A percentile compares a stretch with the other conserved stretches of the same genome.
phyloP scores from a whole-genome alignment of 2,113 vertebrate species.

The Formicarius rufipectus region DNA sequence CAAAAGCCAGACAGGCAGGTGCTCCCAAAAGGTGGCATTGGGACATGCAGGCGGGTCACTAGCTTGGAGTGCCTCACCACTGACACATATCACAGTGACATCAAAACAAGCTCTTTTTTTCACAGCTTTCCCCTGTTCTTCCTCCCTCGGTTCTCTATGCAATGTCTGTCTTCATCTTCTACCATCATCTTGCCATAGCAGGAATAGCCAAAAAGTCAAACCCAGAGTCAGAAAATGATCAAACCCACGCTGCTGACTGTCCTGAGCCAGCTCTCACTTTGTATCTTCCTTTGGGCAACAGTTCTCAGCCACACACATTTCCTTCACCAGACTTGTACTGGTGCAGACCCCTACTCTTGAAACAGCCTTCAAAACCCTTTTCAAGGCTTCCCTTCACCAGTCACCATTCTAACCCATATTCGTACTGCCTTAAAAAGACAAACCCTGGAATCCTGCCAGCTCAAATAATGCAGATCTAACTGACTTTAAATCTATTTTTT shows the following conservation, averaged over 20 bases:
- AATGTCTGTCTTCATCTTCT: not conserved
- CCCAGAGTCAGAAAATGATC: not conserved
- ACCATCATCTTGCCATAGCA: not conserved
- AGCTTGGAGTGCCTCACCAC: not conserved
- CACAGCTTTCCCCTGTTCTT: not conserved
- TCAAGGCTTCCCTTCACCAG: not conserved
- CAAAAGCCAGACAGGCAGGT: not conserved
- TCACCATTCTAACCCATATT: not conserved
- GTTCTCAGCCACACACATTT: not conserved
- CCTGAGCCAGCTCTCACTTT: not conserved
- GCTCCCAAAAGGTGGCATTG: not conserved
- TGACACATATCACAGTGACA: not conserved
- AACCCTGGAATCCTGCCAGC: not conserved
- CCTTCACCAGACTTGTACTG: not conserved
- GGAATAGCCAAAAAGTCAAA: not conserved
- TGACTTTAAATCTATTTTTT: not conserved
- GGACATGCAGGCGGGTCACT: not conserved
- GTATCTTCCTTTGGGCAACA: not conserved
- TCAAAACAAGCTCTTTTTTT: not conserved
- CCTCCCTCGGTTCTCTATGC: not conserved
- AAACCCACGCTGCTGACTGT: not conserved
- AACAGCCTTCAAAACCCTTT: not conserved
- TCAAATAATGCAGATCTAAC: not conserved
- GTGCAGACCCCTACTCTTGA: not conserved
- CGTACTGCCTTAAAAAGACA: not conserved